These are phyloP conservation scores for Phymatocera aterrima DNA, from an alignment of 2,888 invertebrate species.

Conservation along the genomic window DNA sequence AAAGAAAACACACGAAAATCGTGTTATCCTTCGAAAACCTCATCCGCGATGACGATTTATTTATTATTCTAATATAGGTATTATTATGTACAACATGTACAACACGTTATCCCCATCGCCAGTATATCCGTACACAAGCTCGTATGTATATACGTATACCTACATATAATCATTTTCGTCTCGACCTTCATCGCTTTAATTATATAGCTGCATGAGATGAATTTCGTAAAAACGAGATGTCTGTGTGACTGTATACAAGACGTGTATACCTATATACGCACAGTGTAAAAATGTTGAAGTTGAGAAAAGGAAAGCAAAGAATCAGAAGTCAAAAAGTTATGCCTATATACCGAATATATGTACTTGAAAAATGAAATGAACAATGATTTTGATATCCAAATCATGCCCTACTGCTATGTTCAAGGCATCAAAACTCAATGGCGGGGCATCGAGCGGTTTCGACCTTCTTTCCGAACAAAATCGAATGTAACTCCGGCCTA, in stretches of 20 bases:
- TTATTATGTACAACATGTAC: too few species aligned
- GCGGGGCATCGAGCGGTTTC: background rate
- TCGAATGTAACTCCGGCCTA: background rate
- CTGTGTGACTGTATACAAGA: background rate
- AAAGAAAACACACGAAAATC: background rate
- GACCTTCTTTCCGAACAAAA: conserved; percentile 2
- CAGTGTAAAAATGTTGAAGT: background rate
- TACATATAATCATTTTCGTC: conserved; percentile 1
- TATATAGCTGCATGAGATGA: conserved; percentile 25
- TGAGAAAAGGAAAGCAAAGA: background rate
- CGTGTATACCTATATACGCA: background rate
- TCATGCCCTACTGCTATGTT: background rate
- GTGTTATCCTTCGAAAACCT: conserved; percentile 31
- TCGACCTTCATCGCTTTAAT: conserved; percentile 27
- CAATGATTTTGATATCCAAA: background rate
- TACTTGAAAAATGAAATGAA: background rate
- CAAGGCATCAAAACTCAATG: background rate
- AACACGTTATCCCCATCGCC: background rate
- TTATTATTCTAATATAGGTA: too few species aligned
- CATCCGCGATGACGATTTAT: conserved; percentile 10
- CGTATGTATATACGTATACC: background rate
- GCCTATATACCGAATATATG: too few species aligned
- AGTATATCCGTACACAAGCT: background rate
- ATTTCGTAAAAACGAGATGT: conserved; percentile 18
- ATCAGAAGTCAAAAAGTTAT: too few species aligned